Evolutionary conservation across 2,113 vertebrate genomes (phyloP), one percentile per base, ranked within the genome.

Genomic region (Myrmecobius fasciatus): DNA sequence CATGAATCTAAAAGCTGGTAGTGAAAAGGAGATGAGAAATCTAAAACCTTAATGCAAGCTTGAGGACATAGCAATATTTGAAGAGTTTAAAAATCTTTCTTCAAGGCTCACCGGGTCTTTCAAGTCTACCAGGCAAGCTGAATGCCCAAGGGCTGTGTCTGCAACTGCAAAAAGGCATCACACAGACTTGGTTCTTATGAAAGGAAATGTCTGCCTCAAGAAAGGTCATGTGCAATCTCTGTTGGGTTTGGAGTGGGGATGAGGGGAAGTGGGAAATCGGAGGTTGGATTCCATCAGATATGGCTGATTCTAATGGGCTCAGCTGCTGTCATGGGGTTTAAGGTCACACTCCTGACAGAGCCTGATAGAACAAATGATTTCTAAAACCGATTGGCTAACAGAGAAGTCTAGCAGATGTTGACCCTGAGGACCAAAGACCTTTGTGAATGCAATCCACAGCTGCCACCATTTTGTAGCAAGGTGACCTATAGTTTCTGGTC

Each of bases 91-190:
- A 67, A 17, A 36, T 67, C 31, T 67, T 67, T 14, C 14, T 67
- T 67, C 31, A 67, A 12, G 60, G 31, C 3, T 14, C 14, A 67
- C 31, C 17, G 31, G 12, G 60, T 36, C 4, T 67, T 67, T 67
- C 31, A 36, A 67, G 12, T 36, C 31, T 36, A 67, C 60, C 17
- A 36, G 60, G 31, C 31, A 36, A 67, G 60, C 5, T 0, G 0
- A 3, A 0, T 3, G 47, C 94, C 51, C 43, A 3, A 28, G 67
- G 25, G 1, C 12, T 3, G 0, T 8, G 47, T 52, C n/a, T 53
- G 49, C 0, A 47, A 48, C 49, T 17, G 8, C 91, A 8, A 1
- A 48, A 43, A 54, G 25, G 47, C 31, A 67, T 51, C 47, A 3
- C 17, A 12, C 0, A 2, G 10, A 17, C 6, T 0, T 43, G 28